phyloP scores from a whole-genome alignment of 1,140 invertebrate genomes.

The Drosophila willistoni region DNA sequence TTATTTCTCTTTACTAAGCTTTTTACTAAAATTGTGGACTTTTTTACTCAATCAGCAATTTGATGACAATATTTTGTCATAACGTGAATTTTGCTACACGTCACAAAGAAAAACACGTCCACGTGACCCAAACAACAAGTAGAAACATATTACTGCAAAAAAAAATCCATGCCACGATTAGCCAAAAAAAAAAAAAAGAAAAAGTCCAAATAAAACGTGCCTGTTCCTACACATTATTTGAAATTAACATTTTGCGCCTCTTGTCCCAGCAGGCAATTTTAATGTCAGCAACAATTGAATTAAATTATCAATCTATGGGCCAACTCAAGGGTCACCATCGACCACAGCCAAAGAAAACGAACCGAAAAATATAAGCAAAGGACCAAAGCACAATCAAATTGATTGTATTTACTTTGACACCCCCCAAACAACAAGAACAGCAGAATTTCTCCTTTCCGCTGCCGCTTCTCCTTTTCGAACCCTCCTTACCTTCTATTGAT shows the following conservation, averaged over 20 bases:
- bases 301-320: slow-evolving; percentile 75
- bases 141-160: too few species aligned
- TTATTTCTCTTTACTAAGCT: too few species aligned
- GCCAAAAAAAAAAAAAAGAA: slow-evolving; percentile 15
- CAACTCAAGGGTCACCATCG: slow-evolving; percentile 48
- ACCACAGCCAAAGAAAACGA: not conserved
- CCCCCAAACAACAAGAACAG: slow-evolving; percentile 48
- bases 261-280: slow-evolving; percentile 61
- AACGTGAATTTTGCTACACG: slow-evolving; percentile 45
- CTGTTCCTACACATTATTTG: slow-evolving; percentile 46
- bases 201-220: slow-evolving; percentile 45
- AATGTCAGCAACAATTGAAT: slow-evolving; percentile 76
- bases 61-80: not conserved
- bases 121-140: slow-evolving; percentile 27
- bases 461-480: not conserved
- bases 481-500: slow-evolving; percentile 6
- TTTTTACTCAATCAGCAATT: not conserved
- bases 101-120: slow-evolving; percentile 42
- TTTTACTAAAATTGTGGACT: too few species aligned
- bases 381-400: slow-evolving; percentile 67
- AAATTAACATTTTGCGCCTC: slow-evolving; percentile 60
- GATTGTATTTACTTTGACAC: slow-evolving; percentile 80
- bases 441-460: slow-evolving; percentile 39
- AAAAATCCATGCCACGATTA: slow-evolving; percentile 15
- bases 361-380: slow-evolving; percentile 41